Percentiles rank a stretch among this genome's conserved stretches.
phyloP scores from a whole-genome alignment of 2,797 vertebrate species.

The Chiroxiphia lanceolata region DNA sequence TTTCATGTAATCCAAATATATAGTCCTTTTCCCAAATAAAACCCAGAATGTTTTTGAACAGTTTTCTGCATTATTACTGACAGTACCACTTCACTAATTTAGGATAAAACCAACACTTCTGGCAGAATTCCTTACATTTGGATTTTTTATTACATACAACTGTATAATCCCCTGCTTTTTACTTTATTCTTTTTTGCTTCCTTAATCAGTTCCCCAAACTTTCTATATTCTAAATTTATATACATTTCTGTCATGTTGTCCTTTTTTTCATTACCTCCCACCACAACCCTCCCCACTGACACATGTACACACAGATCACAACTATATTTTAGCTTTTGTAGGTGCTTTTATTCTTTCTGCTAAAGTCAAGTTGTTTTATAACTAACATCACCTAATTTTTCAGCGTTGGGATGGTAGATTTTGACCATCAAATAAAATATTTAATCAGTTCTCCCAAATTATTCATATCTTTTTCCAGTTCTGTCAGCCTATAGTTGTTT shows the following conservation, averaged over 20 bases:
- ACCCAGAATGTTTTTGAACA: not conserved
- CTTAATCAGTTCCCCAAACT: not conserved
- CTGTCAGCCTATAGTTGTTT: conserved; percentile 8
- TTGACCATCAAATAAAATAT: conserved; percentile 58
- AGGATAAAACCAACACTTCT: not conserved
- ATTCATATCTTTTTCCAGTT: conserved; percentile 24
- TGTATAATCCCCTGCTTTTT: not conserved
- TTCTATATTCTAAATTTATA: conserved; percentile 11
- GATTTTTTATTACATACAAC: not conserved
- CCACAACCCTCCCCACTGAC: no score
- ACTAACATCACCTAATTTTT: conserved; percentile 4
- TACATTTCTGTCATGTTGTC: not conserved
- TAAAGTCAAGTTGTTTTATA: conserved; percentile 10
- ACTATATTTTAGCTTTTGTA: not conserved
- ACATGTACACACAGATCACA: not conserved
- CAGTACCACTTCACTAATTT: not conserved
- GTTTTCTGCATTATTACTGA: not conserved
- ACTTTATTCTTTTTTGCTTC: not conserved
- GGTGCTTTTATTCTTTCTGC: conserved; percentile 5
- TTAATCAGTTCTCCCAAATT: conserved; percentile 55
- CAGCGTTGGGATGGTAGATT: not conserved
- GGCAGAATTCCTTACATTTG: not conserved
- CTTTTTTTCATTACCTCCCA: not conserved
- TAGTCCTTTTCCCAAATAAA: not conserved
- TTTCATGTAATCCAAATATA: not conserved